phyloP scores from a whole-genome alignment of 2,113 vertebrate genomes.

The Ictalurus furcatus region DNA sequence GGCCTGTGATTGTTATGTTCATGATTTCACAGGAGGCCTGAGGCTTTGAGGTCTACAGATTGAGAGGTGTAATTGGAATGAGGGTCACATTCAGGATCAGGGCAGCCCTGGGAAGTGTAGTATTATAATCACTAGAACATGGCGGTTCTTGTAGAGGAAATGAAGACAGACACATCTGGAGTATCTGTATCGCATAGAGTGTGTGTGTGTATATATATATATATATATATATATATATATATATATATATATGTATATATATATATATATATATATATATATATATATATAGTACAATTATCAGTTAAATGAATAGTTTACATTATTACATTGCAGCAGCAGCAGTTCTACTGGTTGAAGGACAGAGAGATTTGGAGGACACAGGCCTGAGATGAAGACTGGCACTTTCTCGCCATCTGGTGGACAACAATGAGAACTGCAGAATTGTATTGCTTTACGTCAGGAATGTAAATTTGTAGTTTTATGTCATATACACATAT shows the following conservation, averaged over 20 bases:
- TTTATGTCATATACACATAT: background rate
- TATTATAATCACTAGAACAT: background rate
- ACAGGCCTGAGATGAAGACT: slow-evolving; percentile 51
- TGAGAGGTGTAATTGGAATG: background rate
- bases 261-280: too few relatives aligned
- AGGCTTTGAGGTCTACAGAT: background rate
- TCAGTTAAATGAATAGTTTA: background rate
- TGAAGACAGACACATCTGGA: background rate
- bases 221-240: too few relatives aligned
- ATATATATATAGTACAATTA: background rate
- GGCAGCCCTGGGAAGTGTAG: background rate
- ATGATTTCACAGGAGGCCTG: too few relatives aligned
- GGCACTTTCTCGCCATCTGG: slow-evolving; percentile 33
- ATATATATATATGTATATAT: too few relatives aligned
- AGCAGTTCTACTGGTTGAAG: slow-evolving; percentile 71
- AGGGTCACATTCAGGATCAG: background rate
- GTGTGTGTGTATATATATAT: too few relatives aligned
- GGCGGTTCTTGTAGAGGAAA: background rate
- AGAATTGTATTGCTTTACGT: background rate
- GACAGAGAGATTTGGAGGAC: slow-evolving; percentile 65
- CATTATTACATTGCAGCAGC: slow-evolving; percentile 60
- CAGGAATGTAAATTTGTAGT: background rate
- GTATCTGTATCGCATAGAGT: background rate
- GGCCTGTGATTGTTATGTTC: too few relatives aligned
- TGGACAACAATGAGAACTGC: slow-evolving; percentile 43